A percentile compares a stretch with the other conserved stretches of the same genome.
These are phyloP conservation scores for Torymus tubicola DNA, from an alignment of 2,888 invertebrate species.

Conservation along the genomic window DNA sequence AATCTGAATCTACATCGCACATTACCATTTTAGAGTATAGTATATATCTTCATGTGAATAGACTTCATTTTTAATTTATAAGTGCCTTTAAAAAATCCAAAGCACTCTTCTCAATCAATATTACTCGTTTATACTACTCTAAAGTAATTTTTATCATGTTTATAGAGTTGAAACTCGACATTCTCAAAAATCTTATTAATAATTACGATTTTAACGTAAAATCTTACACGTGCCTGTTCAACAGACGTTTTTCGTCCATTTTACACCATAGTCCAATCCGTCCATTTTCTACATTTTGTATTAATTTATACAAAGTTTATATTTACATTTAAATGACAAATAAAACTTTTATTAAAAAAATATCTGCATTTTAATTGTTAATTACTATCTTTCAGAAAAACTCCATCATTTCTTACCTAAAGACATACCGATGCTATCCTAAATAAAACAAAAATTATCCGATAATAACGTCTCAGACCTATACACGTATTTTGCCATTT, in stretches of 20 bases:
- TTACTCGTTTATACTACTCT: background rate
- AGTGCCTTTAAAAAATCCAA: constrained; percentile 58
- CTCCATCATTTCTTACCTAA: too few relatives aligned
- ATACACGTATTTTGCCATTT: too few relatives aligned
- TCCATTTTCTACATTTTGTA: constrained; percentile 49
- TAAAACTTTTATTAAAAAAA: background rate
- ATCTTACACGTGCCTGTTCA: background rate
- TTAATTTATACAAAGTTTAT: constrained; percentile 33
- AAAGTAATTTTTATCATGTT: background rate
- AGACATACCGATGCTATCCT: too few relatives aligned
- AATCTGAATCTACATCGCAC: background rate
- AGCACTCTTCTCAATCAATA: constrained; percentile 30
- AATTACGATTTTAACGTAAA: too few relatives aligned
- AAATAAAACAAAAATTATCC: too few relatives aligned
- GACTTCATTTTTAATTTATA: constrained; percentile 55
- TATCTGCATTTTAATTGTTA: too few relatives aligned
- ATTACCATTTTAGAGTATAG: background rate
- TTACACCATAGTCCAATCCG: constrained; percentile 15
- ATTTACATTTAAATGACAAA: constrained; percentile 32
- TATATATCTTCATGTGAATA: constrained; percentile 27
- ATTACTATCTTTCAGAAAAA: too few relatives aligned
- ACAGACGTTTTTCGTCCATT: constrained; percentile 34
- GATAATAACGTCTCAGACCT: too few relatives aligned
- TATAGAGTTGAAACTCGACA: too few relatives aligned
- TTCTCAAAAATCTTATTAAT: too few relatives aligned